Conservation (phyloP, 1,140 invertebrate species). For the Drosophila truncata region DNA sequence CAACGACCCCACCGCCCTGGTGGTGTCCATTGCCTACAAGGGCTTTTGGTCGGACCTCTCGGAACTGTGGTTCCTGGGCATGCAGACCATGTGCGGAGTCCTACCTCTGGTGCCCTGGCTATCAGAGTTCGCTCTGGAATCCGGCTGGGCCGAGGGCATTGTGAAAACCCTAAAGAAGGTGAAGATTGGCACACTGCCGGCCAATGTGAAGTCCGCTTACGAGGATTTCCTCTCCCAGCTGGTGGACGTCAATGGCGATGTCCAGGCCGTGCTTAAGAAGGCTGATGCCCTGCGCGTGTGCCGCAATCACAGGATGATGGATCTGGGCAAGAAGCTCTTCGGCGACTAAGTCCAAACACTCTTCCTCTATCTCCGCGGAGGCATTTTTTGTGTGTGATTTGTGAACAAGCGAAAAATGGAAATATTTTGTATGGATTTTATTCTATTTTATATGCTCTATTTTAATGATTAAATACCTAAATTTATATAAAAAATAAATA, state of each 20-base stretch:
- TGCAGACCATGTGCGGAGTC: constrained; percentile 95
- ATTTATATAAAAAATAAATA: constrained; percentile 48
- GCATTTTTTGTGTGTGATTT: constrained; percentile 57
- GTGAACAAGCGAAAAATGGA: constrained; percentile 40
- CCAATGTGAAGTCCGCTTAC: constrained; percentile 94
- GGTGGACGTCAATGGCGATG: constrained; percentile 92
- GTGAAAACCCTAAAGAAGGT: constrained; percentile 92
- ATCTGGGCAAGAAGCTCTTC: constrained; percentile 93
- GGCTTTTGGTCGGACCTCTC: constrained; percentile 94
- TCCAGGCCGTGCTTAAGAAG: constrained; percentile 92
- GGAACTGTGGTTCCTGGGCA: constrained; percentile 96
- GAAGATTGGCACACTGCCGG: constrained; percentile 91
- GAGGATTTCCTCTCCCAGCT: constrained; percentile 95
- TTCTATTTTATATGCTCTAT: constrained; percentile 66
- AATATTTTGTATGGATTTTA: constrained; percentile 76
- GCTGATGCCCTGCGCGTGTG: constrained; percentile 93
- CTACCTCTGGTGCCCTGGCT: constrained; percentile 94
- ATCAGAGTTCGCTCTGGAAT: constrained; percentile 95
- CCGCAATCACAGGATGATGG: constrained; percentile 94
- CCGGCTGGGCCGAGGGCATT: constrained; percentile 96
- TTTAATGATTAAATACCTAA: constrained; percentile 63
- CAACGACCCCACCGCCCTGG: constrained; percentile 91
- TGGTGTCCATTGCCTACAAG: constrained; percentile 94
- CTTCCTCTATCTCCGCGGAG: constrained; percentile 10
- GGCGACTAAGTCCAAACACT: constrained; percentile 88